Percentiles rank a stretch among this genome's conserved stretches.
phyloP scores from a whole-genome alignment of 2,113 vertebrate genomes.

The Gambusia affinis region DNA sequence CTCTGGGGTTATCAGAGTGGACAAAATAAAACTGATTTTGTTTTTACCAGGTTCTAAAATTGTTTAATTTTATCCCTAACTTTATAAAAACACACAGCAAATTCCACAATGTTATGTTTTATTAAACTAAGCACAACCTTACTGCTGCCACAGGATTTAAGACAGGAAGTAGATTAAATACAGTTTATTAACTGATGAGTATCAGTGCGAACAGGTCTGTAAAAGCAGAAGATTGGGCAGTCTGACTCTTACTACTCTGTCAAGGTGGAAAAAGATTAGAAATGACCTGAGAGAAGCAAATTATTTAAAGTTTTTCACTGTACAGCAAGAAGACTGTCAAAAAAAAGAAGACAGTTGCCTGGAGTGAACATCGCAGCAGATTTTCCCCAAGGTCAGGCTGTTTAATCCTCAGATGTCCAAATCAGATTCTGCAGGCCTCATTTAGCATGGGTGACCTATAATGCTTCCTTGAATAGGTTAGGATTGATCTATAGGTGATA shows the following conservation, averaged over 20 bases:
- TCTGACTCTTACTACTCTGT: neutral
- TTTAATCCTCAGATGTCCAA: no score
- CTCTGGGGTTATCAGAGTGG: neutral
- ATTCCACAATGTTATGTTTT: neutral
- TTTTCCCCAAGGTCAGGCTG: neutral
- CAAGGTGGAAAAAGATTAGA: neutral
- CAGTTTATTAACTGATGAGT: neutral
- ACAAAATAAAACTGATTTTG: neutral
- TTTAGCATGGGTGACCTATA: no score
- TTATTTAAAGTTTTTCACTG: neutral
- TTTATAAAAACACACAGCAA: neutral
- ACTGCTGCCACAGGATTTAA: neutral
- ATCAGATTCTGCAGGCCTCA: neutral
- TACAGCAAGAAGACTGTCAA: neutral
- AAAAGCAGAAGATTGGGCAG: neutral
- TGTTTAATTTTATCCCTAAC: neutral
- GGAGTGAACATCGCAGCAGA: neutral
- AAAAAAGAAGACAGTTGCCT: neutral
- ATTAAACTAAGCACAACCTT: neutral
- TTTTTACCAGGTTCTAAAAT: neutral
- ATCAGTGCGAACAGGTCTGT: neutral
- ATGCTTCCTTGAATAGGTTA: no score
- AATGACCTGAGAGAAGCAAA: neutral
- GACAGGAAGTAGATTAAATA: neutral
- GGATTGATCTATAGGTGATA: no score